phyloP scores from a whole-genome alignment of 2,113 vertebrate genomes.

The Mormyrus lacerda region DNA sequence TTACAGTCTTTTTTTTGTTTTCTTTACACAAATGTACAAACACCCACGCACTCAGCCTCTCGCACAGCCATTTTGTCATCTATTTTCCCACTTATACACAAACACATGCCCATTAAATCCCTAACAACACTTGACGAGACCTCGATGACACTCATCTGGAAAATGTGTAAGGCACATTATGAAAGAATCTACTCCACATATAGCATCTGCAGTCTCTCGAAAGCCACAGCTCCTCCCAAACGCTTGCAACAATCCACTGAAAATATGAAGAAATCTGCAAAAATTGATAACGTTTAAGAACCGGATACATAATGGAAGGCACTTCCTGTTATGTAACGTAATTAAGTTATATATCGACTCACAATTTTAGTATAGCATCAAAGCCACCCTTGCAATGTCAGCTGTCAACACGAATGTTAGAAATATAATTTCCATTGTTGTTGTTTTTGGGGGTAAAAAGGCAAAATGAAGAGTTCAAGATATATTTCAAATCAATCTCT shows the following conservation, averaged over 20 bases:
- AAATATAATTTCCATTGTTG: not conserved
- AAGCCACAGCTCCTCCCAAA: not conserved
- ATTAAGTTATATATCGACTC: not conserved
- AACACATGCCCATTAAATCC: not conserved
- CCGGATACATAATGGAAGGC: not conserved
- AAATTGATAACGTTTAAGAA: not conserved
- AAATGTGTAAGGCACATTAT: not conserved
- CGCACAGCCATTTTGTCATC: not conserved
- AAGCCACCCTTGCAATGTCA: not conserved
- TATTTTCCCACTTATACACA: not conserved
- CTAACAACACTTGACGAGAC: conserved; percentile 4
- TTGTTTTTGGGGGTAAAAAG: not conserved
- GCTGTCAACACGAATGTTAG: not conserved
- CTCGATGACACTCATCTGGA: not conserved
- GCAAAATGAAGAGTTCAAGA: not conserved
- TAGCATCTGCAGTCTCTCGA: not conserved
- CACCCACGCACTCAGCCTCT: not conserved
- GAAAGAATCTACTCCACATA: not conserved
- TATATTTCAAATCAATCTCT: not conserved
- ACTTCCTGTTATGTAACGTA: not conserved
- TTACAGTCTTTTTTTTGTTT: not conserved
- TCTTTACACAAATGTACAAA: not conserved
- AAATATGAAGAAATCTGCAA: not conserved
- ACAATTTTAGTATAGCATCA: not conserved
- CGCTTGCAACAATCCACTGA: not conserved